Percentiles rank a stretch among this genome's conserved stretches.
Evolutionary conservation across 2,888 invertebrate genomes (phyloP).

Genomic region (Callosobruchus maculatus): DNA sequence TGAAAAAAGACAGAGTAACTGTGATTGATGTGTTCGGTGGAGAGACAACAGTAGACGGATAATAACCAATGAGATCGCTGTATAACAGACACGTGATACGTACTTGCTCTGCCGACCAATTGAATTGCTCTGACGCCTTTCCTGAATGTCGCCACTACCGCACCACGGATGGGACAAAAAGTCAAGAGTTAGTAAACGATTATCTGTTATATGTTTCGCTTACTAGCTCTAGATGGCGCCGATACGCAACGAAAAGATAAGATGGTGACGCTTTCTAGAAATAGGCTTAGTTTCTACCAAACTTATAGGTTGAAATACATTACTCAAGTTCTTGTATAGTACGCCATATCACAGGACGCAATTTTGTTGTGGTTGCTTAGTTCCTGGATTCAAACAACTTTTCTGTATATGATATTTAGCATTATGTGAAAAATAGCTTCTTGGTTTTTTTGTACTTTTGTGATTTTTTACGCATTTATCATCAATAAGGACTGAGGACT

Average conservation of each 20-base stretch:
- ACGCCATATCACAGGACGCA: no score
- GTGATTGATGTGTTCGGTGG: background rate
- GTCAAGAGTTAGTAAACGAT: conserved; percentile 17
- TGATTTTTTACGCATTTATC: no score
- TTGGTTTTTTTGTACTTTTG: no score
- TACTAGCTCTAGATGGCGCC: background rate
- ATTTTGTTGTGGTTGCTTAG: no score
- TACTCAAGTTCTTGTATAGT: no score
- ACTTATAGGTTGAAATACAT: no score
- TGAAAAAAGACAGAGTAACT: background rate
- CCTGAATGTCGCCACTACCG: conserved; percentile 97
- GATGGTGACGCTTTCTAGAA: background rate
- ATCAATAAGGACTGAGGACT: no score
- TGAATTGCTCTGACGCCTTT: conserved; percentile 99
- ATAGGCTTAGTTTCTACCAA: no score
- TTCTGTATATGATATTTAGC: no score
- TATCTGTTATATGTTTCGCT: background rate
- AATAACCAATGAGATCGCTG: background rate
- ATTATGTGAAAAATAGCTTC: no score
- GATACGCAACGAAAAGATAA: background rate
- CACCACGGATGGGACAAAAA: conserved; percentile 51
- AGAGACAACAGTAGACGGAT: background rate
- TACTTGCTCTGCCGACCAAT: conserved; percentile 98
- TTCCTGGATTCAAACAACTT: no score
- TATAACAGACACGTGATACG: conserved; percentile 56